Base-by-base conservation (phyloP, 1,140 invertebrate genomes). In the Chironomus tepperi region DNA sequence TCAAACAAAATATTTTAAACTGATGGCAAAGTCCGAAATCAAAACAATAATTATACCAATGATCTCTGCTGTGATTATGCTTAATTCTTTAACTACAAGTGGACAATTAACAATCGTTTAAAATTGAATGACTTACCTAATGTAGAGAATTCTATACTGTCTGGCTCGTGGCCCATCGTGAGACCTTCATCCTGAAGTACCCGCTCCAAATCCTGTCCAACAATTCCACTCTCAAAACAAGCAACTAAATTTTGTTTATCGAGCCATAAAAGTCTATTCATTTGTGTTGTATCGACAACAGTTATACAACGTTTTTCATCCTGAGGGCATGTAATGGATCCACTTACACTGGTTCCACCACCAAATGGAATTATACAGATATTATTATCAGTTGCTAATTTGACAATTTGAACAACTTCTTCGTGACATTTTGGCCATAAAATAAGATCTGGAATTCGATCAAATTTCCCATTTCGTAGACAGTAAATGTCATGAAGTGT, bases 121-220 rank as follows among this genome's bases (percentile, higher is more conserved):
- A 34, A 2, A 5, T 34, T 34, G 5, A 47, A 15, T 2, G 8
- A 9, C 5, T 57, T 57, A 57, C 47, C 47, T 7, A 99, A 84
- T 77, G 96, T 98, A 12, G 93, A 95, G 82, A 99, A 99, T 84
- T 99, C 97, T 82, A 96, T 97, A 7, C 95, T 98, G 82, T 99
- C 97, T 0, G 98, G 97, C 82, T 99, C 97, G 83, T 99, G 97
- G 0, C 94, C 94, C 6, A 91, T 89, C 1, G 93, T 96, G 76
- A 89, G 89, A 0, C 92, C 92, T 43, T 87, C 80, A 1, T 86
- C 81, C 9, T 87, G 85, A 75, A 96, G 84, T 78, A 92, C 90
- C 0, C 89, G 83, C 81, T 97, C 94, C 73, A 97, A 83, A 83
- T 98, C 96, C 83, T 98, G 96, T 0, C 97, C 97, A 75, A 98